Evolutionary conservation across 2,797 vertebrate species (phyloP), one percentile per base, ranked within the genome.

Genomic region (Liparis tanakae): DNA sequence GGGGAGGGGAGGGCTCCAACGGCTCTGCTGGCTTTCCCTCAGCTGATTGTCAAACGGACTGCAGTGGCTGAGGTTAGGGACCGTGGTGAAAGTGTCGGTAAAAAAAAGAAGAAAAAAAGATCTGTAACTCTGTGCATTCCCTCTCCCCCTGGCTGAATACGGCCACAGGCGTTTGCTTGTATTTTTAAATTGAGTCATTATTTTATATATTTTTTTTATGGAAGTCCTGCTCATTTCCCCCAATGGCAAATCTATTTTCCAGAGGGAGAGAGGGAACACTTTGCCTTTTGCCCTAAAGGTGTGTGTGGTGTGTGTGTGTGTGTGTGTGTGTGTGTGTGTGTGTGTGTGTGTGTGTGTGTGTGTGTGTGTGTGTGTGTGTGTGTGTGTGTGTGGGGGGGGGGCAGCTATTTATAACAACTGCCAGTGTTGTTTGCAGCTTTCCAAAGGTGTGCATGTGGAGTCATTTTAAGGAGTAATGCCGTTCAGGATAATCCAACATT

Each of bases 31-130:
- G 87, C 85, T 88, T 78, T 79, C 90, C 89, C 91, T 93, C 94
- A 94, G 94, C 93, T 94, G 92, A 93, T 91, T 94, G 94, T 93
- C 91, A 94, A 93, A 91, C 67, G 17, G 80, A 86, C 92, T 90
- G 88, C 88, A 84, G 90, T 84, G 69, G 72, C 76, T 79, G 78
- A 80, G 84, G 73, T 89, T 89, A 90, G 91, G 92, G 87, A 90
- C 71, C 80, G 51, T 48, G 53, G 75, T 10, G 0, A 86, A 91
- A 89, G 73, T 70, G 62, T 48, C 64, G 1, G 7, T 51, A 9
- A 8, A 82, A 80, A 60, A 50, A 36, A 59, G 7, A 82, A 80
- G 62, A 50, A 36, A 59, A 66, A 2, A 10, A 6, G 0, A 5
- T 4, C 12, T 22, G 1, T 22, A 39, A 34, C 13, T 6, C 36